Percentiles rank a stretch among this genome's conserved stretches.
Conservation (phyloP, 2,113 vertebrate species). For the Notechis scutatus region DNA sequence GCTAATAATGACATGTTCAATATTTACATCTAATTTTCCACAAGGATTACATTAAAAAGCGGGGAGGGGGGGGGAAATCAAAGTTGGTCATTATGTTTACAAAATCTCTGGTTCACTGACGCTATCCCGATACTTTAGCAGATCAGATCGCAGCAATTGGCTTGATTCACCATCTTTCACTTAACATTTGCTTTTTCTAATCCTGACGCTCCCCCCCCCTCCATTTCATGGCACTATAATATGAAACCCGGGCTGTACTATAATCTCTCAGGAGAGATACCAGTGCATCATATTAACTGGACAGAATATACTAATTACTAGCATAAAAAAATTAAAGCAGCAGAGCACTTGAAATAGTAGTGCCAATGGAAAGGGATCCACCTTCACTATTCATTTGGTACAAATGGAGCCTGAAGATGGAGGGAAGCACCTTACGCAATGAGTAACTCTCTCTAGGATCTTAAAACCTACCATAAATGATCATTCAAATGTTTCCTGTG, state of each 20-base stretch:
- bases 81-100: conserved; percentile 8
- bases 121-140: conserved; percentile 3
- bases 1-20: background rate
- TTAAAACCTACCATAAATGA: conserved; percentile 38
- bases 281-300: background rate
- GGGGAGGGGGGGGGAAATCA: background rate
- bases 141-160: background rate
- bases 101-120: background rate
- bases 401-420: conserved; percentile 43
- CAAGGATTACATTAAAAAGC: conserved; percentile 2
- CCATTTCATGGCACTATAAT: conserved; percentile 11
- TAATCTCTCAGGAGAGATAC: background rate
- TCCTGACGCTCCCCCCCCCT: background rate
- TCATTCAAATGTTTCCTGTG: conserved; percentile 24
- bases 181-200: background rate
- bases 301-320: background rate
- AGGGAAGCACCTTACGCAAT: conserved; percentile 45
- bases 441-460: conserved; percentile 32
- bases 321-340: conserved; percentile 18
- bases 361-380: conserved; percentile 37
- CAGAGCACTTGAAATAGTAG: conserved; percentile 42
- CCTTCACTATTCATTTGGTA: conserved; percentile 36
- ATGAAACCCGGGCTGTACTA: background rate
- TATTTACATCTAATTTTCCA: background rate
- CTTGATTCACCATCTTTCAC: background rate